A percentile compares a stretch with the other conserved stretches of the same genome.
Evolutionary conservation across 1,140 invertebrate species (phyloP).

Genomic region (Zaprionus camerounensis): DNA sequence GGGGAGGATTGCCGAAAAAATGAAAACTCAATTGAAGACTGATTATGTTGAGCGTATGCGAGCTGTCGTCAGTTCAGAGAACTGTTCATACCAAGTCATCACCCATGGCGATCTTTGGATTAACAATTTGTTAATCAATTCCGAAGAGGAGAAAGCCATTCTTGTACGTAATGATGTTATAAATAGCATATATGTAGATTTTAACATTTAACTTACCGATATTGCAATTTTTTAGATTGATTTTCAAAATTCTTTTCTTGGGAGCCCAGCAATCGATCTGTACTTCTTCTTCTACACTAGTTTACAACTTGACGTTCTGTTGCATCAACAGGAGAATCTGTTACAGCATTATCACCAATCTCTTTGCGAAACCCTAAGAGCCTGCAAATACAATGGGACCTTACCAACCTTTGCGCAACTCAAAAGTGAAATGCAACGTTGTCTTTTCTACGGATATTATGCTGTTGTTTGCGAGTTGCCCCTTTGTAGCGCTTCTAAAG

Average conservation of each 20-base stretch:
- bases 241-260: conserved; percentile 67
- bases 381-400: conserved; percentile 57
- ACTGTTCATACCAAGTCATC: conserved; percentile 84
- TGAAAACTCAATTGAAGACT: conserved; percentile 67
- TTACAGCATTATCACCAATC: conserved; percentile 67
- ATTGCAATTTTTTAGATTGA: conserved; percentile 58
- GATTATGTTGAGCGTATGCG: conserved; percentile 42
- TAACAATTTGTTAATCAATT: conserved; percentile 87
- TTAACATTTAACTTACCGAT: not conserved
- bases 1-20: conserved; percentile 65
- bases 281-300: conserved; percentile 73
- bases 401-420: conserved; percentile 81
- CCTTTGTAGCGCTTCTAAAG: conserved; percentile 50
- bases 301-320: conserved; percentile 55
- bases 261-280: conserved; percentile 69
- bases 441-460: conserved; percentile 68
- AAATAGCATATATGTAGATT: not conserved
- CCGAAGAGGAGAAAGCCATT: conserved; percentile 85
- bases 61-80: conserved; percentile 45
- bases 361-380: conserved; percentile 73
- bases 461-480: conserved; percentile 63
- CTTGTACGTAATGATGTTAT: conserved; percentile 65
- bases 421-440: conserved; percentile 61
- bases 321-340: conserved; percentile 68
- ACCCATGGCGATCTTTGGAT: conserved; percentile 88